phyloP scores from a whole-genome alignment of 2,113 vertebrate genomes.

The Strigops habroptila region DNA sequence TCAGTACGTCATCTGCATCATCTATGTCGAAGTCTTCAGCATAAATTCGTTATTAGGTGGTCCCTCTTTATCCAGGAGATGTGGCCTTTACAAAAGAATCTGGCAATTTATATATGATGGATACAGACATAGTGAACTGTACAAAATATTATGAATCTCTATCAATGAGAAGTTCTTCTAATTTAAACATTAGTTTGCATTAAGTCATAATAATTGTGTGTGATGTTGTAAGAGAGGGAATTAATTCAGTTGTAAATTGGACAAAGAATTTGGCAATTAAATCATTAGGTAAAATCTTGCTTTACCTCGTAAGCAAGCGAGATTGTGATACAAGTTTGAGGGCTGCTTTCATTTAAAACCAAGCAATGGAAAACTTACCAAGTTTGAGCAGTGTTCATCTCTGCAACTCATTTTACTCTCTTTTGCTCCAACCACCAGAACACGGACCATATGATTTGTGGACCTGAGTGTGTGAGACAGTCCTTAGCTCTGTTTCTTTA shows the following conservation, averaged over 20 bases:
- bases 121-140: neutral
- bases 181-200: neutral
- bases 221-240: neutral
- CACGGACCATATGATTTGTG: accelerated
- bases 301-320: neutral
- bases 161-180: neutral
- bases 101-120: neutral
- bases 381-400: neutral
- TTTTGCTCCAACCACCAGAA: neutral
- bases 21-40: neutral
- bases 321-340: neutral
- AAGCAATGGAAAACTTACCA: neutral
- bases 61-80: neutral
- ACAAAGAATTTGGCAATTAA: neutral
- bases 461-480: neutral
- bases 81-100: neutral
- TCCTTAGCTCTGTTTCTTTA: neutral
- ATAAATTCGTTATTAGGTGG: neutral
- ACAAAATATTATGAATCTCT: slow-evolving; percentile 10
- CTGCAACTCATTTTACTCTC: neutral
- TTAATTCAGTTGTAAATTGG: neutral
- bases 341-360: neutral
- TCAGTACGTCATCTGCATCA: neutral
- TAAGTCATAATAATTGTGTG: neutral
- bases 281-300: neutral